These are phyloP conservation scores for Buathra laborator DNA, from an alignment of 2,888 invertebrate genomes.

Conservation along the genomic window DNA sequence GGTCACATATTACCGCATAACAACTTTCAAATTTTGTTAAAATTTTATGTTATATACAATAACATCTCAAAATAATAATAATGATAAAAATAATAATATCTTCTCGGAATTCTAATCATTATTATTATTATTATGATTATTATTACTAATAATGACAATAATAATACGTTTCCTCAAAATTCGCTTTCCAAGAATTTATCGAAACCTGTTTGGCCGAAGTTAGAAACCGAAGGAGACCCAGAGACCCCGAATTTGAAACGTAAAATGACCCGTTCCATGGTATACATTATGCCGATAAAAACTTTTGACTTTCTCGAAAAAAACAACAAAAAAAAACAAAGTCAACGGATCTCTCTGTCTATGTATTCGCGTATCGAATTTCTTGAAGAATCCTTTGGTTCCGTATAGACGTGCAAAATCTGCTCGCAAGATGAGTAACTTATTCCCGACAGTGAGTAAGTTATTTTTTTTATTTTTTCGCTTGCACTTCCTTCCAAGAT, in stretches of 20 bases:
- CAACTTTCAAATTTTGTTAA: too few relatives aligned
- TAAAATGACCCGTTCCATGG: neutral
- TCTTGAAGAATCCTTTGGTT: neutral
- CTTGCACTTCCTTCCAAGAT: slow-evolving; percentile 4
- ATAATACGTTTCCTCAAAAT: neutral
- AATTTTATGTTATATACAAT: too few relatives aligned
- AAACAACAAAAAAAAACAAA: neutral
- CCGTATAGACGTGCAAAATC: neutral
- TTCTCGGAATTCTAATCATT: neutral
- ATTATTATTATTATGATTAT: too few relatives aligned
- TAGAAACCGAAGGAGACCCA: neutral
- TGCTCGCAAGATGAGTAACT: slow-evolving; percentile 11
- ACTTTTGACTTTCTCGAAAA: neutral
- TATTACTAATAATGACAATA: too few relatives aligned
- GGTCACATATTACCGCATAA: too few relatives aligned
- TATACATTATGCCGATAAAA: neutral
- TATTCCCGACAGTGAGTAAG: neutral
- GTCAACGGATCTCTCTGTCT: neutral
- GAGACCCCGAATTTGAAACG: neutral
- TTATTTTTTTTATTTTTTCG: neutral
- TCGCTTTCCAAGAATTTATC: neutral
- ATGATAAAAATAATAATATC: too few relatives aligned
- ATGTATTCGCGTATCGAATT: neutral
- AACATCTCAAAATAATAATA: too few relatives aligned
- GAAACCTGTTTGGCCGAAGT: neutral